These are phyloP conservation scores for Macroglossus sobrinus DNA, from an alignment of 2,113 vertebrate genomes.

Conservation along the genomic window DNA sequence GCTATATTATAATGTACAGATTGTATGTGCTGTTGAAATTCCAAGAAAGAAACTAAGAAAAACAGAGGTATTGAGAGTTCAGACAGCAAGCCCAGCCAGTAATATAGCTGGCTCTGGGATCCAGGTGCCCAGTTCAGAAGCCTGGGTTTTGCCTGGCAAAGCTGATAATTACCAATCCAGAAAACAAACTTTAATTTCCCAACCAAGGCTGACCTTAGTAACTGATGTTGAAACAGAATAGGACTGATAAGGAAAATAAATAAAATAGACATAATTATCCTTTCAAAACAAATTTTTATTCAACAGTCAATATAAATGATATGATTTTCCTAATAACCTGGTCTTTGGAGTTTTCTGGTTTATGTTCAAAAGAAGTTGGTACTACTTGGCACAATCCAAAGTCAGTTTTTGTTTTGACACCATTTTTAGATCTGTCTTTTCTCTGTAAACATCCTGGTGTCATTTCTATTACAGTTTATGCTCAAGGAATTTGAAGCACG, in stretches of 20 bases:
- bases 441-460: constrained; percentile 73
- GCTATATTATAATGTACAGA: neutral
- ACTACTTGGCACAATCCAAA: constrained; percentile 57
- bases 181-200: neutral
- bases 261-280: constrained; percentile 6
- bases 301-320: neutral
- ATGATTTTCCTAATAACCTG: neutral
- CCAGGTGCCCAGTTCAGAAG: neutral
- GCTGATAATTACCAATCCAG: neutral
- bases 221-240: constrained; percentile 33
- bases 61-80: neutral
- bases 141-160: neutral
- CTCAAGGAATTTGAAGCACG: constrained; percentile 97
- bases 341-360: constrained; percentile 39
- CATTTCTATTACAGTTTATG: constrained; percentile 93
- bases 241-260: constrained; percentile 52
- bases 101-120: neutral
- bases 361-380: constrained; percentile 42
- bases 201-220: neutral
- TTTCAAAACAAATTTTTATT: constrained; percentile 48
- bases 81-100: neutral
- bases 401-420: constrained; percentile 77
- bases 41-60: constrained; percentile 23
- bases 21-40: neutral
- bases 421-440: constrained; percentile 76